A percentile compares a stretch with the other conserved stretches of the same genome.
Evolutionary conservation across 1,140 invertebrate species (phyloP).

Genomic region (Parapsyche elsis): DNA sequence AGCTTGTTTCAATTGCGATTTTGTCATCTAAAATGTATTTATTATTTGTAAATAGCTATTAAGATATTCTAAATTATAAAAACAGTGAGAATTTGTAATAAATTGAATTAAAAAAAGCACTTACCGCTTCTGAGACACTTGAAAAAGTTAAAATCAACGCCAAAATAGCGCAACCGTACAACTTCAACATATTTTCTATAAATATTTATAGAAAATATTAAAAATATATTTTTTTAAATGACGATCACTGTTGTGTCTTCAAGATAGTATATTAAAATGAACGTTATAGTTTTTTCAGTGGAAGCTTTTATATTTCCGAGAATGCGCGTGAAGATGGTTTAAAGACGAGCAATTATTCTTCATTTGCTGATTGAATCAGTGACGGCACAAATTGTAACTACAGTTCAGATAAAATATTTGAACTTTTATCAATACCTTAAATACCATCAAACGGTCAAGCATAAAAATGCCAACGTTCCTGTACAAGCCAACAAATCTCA

Average conservation of each 20-base stretch:
- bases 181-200: constrained; percentile 7
- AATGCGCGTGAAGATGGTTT: background rate
- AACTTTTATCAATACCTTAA: too few relatives aligned
- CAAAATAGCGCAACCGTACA: background rate
- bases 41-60: background rate
- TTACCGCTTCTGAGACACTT: constrained; percentile 15
- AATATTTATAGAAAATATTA: too few relatives aligned
- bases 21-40: constrained; percentile 59
- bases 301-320: background rate
- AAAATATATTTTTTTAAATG: too few relatives aligned
- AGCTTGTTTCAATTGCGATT: constrained; percentile 59
- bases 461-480: too few relatives aligned
- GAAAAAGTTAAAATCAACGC: background rate
- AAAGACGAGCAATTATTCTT: background rate
- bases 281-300: background rate
- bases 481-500: too few relatives aligned
- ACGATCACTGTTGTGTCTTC: background rate
- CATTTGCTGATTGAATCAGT: background rate
- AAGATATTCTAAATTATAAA: constrained; percentile 10
- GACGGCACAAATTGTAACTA: background rate
- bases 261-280: background rate
- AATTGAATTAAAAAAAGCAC: too few relatives aligned
- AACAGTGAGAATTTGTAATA: too few relatives aligned
- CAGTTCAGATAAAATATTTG: too few relatives aligned
- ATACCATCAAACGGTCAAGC: too few relatives aligned